phyloP scores from a whole-genome alignment of 92 coral and sea anemone genomes.

The Actinostola sp. region DNA sequence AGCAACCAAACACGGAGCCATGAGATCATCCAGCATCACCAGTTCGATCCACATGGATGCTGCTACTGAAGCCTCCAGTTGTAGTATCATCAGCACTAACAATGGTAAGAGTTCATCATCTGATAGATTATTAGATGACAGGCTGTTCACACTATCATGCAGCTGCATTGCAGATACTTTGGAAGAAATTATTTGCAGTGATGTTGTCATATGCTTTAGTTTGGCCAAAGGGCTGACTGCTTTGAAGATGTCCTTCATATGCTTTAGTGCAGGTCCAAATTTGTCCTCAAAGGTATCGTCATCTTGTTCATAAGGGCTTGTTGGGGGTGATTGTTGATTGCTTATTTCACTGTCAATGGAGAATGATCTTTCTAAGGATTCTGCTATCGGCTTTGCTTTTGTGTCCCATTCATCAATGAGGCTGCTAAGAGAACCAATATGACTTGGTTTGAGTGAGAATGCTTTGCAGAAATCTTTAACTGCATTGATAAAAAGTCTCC shows the following conservation, averaged over 20 bases:
- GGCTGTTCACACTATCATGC: slow-evolving; percentile 60
- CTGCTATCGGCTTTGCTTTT: slow-evolving; percentile 11
- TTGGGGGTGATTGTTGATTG: neutral
- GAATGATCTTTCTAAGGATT: slow-evolving; percentile 6
- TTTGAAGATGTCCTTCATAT: slow-evolving; percentile 73
- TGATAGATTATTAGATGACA: slow-evolving; percentile 72
- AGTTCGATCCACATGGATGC: slow-evolving; percentile 81
- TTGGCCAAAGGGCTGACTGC: slow-evolving; percentile 72
- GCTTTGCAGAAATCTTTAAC: slow-evolving; percentile 12
- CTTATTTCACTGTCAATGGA: neutral
- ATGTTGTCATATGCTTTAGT: slow-evolving; percentile 74
- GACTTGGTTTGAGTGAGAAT: neutral
- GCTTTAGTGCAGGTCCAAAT: slow-evolving; percentile 87
- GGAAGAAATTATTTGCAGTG: slow-evolving; percentile 74
- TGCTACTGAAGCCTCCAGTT: slow-evolving; percentile 79
- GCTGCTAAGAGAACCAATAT: slow-evolving; percentile 35
- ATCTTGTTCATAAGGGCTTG: neutral
- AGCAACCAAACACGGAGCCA: slow-evolving; percentile 74
- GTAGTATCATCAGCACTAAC: slow-evolving; percentile 84
- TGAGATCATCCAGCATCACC: slow-evolving; percentile 72
- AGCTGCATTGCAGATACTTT: slow-evolving; percentile 71
- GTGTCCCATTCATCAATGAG: slow-evolving; percentile 63
- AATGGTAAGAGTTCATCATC: slow-evolving; percentile 85
- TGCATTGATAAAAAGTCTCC: neutral
- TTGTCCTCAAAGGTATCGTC: slow-evolving; percentile 75